Conservation (phyloP, 2,888 invertebrate species). For the Sarcophaga subvicina region DNA sequence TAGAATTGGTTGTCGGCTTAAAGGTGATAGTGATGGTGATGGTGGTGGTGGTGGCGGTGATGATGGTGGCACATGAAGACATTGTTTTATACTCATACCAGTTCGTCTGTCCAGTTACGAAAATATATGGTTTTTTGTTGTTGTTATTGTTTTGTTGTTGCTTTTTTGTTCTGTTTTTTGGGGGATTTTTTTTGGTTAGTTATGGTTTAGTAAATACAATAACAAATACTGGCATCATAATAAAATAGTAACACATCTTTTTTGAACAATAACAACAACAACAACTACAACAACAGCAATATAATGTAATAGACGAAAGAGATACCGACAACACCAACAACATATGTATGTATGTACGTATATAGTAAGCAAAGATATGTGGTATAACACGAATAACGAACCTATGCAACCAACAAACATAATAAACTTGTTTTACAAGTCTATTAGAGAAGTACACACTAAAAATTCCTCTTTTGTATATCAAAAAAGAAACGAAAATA, state of each 20-base stretch:
- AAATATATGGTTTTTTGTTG: neutral
- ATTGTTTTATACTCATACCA: neutral
- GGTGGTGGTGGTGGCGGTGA: too few species aligned
- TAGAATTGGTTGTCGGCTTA: too few species aligned
- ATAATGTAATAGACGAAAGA: conserved; percentile 5
- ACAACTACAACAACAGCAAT: conserved; percentile 8
- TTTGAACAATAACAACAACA: neutral
- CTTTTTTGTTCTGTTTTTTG: neutral
- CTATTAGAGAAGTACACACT: conserved; percentile 58
- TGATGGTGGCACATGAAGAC: conserved; percentile 17
- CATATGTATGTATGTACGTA: neutral
- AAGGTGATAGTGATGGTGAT: too few species aligned
- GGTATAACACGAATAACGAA: neutral
- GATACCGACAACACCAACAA: neutral
- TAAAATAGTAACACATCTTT: conserved; percentile 61
- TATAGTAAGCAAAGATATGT: neutral
- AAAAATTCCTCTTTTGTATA: conserved; percentile 16
- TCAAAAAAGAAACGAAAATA: too few species aligned
- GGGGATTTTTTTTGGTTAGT: conserved; percentile 34
- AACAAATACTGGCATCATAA: conserved; percentile 22
- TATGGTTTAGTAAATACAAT: conserved; percentile 45
- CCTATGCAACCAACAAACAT: conserved; percentile 16
- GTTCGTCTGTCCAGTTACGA: neutral
- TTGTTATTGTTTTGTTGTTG: conserved; percentile 23
- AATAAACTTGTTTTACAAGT: conserved; percentile 71